Evolutionary conservation across 2,888 invertebrate species (phyloP), one percentile per base, ranked within the genome.

Genomic region (Spodoptera littoralis): DNA sequence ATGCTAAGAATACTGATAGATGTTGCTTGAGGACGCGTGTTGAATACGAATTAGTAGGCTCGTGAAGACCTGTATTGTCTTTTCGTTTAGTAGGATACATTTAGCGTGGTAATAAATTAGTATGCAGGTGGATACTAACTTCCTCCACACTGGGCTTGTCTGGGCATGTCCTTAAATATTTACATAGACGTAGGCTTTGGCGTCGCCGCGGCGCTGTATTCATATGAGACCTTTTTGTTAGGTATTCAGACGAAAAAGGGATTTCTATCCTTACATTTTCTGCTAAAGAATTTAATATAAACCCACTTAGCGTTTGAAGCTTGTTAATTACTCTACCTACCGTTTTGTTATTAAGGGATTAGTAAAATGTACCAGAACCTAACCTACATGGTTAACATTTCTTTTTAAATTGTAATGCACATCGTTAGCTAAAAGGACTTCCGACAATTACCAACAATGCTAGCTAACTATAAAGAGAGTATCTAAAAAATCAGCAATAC

Each of bases 1-100:
- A 75, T 87, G 86, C 81, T 79, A 79, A 81, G 93, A 92, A 94
- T 93, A 92, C 85, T 90, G 85, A 93, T 91, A 67, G 76, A 67
- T 73, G 67, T 83, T 81, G 89, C 76, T 80, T 85, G 78, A 67
- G 86, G 69, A 62, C 60, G 73, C 65, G 70, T 62, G 69, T 77
- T 68, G 76, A 67, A 79, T 70, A 65, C 73, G 70, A 75, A 78
- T 71, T 67, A 70, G 60, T 65, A 45, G 47, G 24, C 53, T 54
- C 72, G 70, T 67, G 66, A 76, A 73, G 72, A 60, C 64, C 67
- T 70, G 51, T 62, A 70, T 63, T 60, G 73, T 70, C 78, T 82
- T 84, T 87, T 80, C 52, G 81, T 83, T 85, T 75, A 79, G 84
- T 79, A 77, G 89, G 68, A 83, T 78, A 88, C 81, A 74, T 76